Evolutionary conservation across 2,797 vertebrate species (phyloP), one percentile per base, ranked within the genome.

Genomic region (Phaenicophaeus curvirostris): DNA sequence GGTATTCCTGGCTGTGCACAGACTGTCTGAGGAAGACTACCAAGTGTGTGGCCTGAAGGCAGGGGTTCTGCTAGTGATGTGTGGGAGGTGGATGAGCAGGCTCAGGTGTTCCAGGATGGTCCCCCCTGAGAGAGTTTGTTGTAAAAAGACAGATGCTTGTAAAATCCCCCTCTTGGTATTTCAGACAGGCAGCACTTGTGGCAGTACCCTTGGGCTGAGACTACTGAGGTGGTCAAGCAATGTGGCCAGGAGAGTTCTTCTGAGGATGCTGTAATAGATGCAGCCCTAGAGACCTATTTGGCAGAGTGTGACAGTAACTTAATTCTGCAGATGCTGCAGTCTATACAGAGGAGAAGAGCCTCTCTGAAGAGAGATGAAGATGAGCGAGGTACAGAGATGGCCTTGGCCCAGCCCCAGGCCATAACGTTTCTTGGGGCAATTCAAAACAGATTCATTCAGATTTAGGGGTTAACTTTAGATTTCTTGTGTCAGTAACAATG

Each of bases 1-100:
- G 31, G 3, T 31, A 31, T 31, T 18, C 20, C 28, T 28, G 35
- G 11, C 21, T 33, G 5, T 31, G 24, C 41, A 7, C 0, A 0
- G 48, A 16, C 44, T 42, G 1, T 25, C 46, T 23, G 50, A 77
- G 66, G 33, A 41, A 77, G 42, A 68, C 59, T 27, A 31, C 31
- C 28, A 16, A 4, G 8, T 5, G 5, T 3, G 20, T 46, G 44
- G 25, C 21, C 55, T 51, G 30, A 35, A 58, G 23, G 62, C 50
- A 27, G n/a, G 15, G 24, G 31, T 58, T 37, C 11, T 61, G 33
- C 66, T 63, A 61, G 35, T 58, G n/a, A 41, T 8, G 0, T 23
- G n/a, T 65, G 30, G 46, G 62, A 28, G 14, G 15, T 48, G 28
- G 46, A 8, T 66, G 41, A 58, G 33, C 50, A 63, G 27, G 8